Evolutionary conservation across 2,113 vertebrate genomes (phyloP).

Genomic region (Hypanus sabinus): DNA sequence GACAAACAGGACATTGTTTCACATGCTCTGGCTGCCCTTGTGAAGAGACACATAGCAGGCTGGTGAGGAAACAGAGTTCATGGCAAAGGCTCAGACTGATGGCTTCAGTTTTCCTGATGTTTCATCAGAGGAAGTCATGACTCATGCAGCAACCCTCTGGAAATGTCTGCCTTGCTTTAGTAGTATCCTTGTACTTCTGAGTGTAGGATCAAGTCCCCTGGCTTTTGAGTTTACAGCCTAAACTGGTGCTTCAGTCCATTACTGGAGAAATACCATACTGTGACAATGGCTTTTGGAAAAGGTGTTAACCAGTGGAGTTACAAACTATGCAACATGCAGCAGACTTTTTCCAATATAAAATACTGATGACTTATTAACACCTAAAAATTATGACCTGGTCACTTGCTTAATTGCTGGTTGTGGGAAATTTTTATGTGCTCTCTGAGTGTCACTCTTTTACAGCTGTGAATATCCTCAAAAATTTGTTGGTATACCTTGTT

Average conservation of each 20-base stretch:
- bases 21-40: not conserved
- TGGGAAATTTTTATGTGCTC: not conserved
- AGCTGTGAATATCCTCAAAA: not conserved
- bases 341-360: not conserved
- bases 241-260: not conserved
- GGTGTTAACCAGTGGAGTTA: not conserved
- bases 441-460: not conserved
- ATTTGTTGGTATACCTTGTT: not conserved
- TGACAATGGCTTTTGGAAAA: not conserved
- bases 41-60: not conserved
- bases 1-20: not conserved
- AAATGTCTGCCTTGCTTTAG: not conserved
- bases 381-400: not conserved
- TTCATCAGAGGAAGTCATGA: not conserved
- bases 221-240: not conserved
- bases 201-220: not conserved
- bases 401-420: not conserved
- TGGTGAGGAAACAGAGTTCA: not conserved
- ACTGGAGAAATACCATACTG: not conserved
- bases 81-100: not conserved
- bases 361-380: not conserved
- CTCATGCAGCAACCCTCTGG: not conserved
- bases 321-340: not conserved
- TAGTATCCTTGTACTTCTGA: not conserved
- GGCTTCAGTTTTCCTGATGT: not conserved